Percentiles rank a stretch among this genome's conserved stretches.
Conservation (phyloP, 2,797 vertebrate genomes). For the Aplochiton taeniatus region DNA sequence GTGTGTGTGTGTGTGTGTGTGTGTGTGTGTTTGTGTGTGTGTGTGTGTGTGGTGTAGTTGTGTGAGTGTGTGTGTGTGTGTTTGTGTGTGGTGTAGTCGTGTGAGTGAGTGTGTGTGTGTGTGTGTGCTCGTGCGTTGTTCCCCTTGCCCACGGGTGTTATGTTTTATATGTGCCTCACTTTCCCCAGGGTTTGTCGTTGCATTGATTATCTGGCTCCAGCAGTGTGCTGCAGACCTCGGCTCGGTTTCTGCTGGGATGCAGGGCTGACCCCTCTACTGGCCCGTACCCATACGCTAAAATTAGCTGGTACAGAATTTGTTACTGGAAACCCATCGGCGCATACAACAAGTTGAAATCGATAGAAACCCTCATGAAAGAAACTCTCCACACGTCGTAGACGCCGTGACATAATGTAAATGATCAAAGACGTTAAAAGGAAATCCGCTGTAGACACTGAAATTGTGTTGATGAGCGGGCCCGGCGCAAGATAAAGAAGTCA, state of each 20-base stretch:
- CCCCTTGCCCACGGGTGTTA: constrained; percentile 72
- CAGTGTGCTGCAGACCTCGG: constrained; percentile 11
- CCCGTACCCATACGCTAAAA: too few species aligned
- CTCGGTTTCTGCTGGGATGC: background rate
- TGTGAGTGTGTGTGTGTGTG: background rate
- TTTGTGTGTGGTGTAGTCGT: background rate
- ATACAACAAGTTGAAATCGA: background rate
- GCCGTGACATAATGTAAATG: too few species aligned
- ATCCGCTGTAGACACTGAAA: too few species aligned
- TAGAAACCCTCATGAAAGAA: background rate
- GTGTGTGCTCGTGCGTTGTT: constrained; percentile 19
- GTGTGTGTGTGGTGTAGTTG: background rate
- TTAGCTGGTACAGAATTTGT: too few species aligned
- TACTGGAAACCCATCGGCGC: too few species aligned
- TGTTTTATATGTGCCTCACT: constrained; percentile 39
- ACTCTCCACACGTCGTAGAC: too few species aligned
- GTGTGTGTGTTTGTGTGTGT: background rate
- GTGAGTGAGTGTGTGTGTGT: constrained; percentile 3
- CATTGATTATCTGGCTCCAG: constrained; percentile 62
- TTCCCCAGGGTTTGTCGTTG: constrained; percentile 52
- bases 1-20: constrained; percentile 23
- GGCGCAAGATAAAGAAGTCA: too few species aligned
- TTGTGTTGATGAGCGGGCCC: too few species aligned
- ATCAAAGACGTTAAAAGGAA: too few species aligned
- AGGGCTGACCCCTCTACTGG: too few species aligned